A percentile compares a stretch with the other conserved stretches of the same genome.
Evolutionary conservation across 2,888 invertebrate genomes (phyloP).

Genomic region (Netelia virgata): DNA sequence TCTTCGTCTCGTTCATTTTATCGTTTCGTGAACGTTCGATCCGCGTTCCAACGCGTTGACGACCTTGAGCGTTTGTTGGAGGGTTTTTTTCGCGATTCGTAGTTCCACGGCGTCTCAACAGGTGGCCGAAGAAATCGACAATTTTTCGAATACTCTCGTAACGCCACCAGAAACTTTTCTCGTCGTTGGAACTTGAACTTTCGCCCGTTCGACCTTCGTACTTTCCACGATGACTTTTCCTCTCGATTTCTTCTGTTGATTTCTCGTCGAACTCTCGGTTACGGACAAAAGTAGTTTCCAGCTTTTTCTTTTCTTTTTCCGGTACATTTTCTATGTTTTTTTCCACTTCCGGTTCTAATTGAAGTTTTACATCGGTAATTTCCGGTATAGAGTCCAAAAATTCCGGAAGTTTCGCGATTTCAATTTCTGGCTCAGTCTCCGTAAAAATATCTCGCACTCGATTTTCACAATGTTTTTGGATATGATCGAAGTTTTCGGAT

Average conservation of each 20-base stretch:
- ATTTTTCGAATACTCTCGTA: conserved; percentile 43
- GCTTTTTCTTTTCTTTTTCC: neutral
- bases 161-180: conserved; percentile 49
- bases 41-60: neutral
- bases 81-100: conserved; percentile 13
- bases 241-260: conserved; percentile 1
- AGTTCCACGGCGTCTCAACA: conserved; percentile 40
- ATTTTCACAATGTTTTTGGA: neutral
- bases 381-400: neutral
- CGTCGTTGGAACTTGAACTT: conserved; percentile 13
- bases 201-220: conserved; percentile 27
- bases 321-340: conserved; percentile 8
- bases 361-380: neutral
- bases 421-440: conserved; percentile 37
- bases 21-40: neutral
- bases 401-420: conserved; percentile 21
- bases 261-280: neutral
- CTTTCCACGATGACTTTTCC: conserved; percentile 23
- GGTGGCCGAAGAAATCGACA: conserved; percentile 61
- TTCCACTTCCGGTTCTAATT: conserved; percentile 12
- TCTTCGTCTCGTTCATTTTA: neutral
- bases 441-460: conserved; percentile 13
- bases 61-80: neutral
- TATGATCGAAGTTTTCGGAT: neutral
- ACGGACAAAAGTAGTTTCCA: neutral